Evolutionary conservation across 1,140 invertebrate species (phyloP), one percentile per base, ranked within the genome.

Genomic region (Monomorium pharaonis): DNA sequence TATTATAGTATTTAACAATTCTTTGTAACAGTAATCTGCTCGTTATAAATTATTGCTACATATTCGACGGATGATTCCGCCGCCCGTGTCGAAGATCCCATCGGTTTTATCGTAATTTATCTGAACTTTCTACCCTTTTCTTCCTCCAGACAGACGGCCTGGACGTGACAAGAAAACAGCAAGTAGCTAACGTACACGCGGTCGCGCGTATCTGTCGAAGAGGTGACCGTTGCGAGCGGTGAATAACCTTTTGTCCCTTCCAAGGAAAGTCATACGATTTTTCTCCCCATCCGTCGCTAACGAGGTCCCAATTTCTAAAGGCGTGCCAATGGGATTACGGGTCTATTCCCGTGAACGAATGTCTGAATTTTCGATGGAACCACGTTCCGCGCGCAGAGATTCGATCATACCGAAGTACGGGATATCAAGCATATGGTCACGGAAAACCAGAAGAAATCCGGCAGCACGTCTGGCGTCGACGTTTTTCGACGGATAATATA

Each of bases 51-150:
- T 81, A 60, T 83, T 83, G n/a, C 10, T 74, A 74, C 27, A 37
- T 58, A 44, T 83, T 83, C 24, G 67, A 83, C 33, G 44, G 77
- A 72, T 62, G 72, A 86, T 76, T 76, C 30, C 24, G 10, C 12
- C 58, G 56, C 65, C 49, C 74, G 33, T 56, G 72, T 51, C 62
- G 42, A 51, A 77, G 54, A 56, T 84, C 77, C 56, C 72, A 69
- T 89, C 75, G 44, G 85, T 84, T 70, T 69, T 60, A 70, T 86
- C 85, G 88, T 89, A 89, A 89, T 89, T 89, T 89, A 89, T 89
- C 88, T 85, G 24, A 89, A 89, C 88, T 86, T 89, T 89, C 77
- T 58, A 76, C 62, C 77, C 72, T 83, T 81, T 78, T 75, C 30
- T 62, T 60, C 67, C 58, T 54, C 84, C 62, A 89, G 88, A 89